phyloP scores from a whole-genome alignment of 2,113 vertebrate species.

The Gobius niger region DNA sequence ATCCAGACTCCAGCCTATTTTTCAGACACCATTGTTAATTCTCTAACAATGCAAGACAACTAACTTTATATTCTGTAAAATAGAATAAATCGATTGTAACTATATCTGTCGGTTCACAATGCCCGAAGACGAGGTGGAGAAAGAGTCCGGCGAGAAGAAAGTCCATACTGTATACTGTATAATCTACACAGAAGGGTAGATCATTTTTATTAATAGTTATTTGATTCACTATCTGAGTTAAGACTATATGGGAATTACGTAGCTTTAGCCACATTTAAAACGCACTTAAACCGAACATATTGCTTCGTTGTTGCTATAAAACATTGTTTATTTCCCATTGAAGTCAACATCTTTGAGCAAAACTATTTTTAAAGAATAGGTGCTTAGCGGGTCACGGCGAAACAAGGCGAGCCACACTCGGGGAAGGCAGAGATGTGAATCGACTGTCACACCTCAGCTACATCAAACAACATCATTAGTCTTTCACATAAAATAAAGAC shows the following conservation, averaged over 20 bases:
- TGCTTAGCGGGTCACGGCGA: constrained; percentile 11
- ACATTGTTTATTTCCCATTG: neutral
- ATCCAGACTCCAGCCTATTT: too few relatives aligned
- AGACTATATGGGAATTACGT: neutral
- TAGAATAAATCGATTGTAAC: too few relatives aligned
- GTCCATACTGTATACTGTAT: too few relatives aligned
- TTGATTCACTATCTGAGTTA: neutral
- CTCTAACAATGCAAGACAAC: too few relatives aligned
- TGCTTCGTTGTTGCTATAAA: neutral
- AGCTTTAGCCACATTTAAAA: neutral
- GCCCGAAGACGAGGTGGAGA: too few relatives aligned
- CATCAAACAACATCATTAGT: constrained; percentile 64
- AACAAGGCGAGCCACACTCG: constrained; percentile 5
- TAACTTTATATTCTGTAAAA: too few relatives aligned
- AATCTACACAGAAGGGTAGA: too few relatives aligned
- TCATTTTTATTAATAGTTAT: too few relatives aligned
- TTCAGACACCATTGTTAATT: too few relatives aligned
- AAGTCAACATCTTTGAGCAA: constrained; percentile 5
- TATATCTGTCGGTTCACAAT: too few relatives aligned
- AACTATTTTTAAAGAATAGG: constrained; percentile 14
- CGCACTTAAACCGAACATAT: neutral
- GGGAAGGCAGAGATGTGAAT: constrained; percentile 28
- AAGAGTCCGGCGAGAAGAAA: too few relatives aligned
- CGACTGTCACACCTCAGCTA: constrained; percentile 51
- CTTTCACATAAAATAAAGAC: constrained; percentile 64